Evolutionary conservation across 2,888 invertebrate species (phyloP), one percentile per base, ranked within the genome.

Genomic region (Ophion obscuratus): DNA sequence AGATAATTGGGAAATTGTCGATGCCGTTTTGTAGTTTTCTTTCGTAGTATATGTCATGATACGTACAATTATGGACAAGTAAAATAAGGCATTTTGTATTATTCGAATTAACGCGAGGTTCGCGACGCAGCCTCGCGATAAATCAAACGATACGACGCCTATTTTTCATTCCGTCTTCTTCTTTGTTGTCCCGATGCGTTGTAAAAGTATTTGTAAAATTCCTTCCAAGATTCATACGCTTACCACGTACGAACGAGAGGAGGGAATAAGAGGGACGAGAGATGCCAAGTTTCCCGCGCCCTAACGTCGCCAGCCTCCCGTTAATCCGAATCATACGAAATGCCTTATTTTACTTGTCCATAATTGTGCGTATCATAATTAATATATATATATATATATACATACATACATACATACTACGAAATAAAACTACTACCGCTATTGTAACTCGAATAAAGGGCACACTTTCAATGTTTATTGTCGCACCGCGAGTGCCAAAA

Each of bases 391-490:
- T 24, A 24, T 24, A 24, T 24, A 24, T 24, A 1, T 24, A 24
- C 2, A 24, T 24, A 24, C 1, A n/a, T n/a, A n/a, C n/a, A 67
- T 80, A 31, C 83, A 71, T 75, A 75, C 71, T 84, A 78, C 79
- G 83, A 36, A 74, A 85, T 78, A 81, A 86, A 75, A 80, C 77
- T 85, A 79, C 31, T 31, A 31, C 31, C 77, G 88, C 87, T 90
- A 91, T 86, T 88, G 90, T 91, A 92, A 92, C 87, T 90, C 91
- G 90, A 93, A 92, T 92, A 91, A 92, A 92, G 87, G 87, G 89
- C 86, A 90, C 89, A 89, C 91, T 89, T 88, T 86, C 17, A 61
- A 81, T 27, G 79, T 81, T 62, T 44, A 36, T 75, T 36, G 53
- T 5, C 40, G 40, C 40, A 4, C 31, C 31, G 31, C 31, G 4